Base-by-base conservation (phyloP, 2,797 vertebrate species). In the Phoebastria nigripes region DNA sequence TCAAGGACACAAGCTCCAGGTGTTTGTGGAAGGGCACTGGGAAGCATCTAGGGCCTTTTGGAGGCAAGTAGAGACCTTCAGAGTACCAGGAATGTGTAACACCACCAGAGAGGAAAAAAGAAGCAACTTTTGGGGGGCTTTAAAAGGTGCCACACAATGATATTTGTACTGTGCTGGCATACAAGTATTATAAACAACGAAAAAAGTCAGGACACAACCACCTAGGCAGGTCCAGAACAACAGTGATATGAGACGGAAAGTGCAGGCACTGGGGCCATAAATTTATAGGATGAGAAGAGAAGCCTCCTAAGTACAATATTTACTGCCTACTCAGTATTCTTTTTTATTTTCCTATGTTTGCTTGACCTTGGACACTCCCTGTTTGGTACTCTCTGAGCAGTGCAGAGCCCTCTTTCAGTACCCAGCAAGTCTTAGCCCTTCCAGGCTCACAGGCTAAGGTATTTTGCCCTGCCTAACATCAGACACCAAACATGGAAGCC, bases 311-410 rank as follows among this genome's bases (percentile, higher is more conserved):
- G 66, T 42, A 67, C 73, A 95, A 77, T 94, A 95, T 97, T 97
- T 96, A 96, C 91, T 87, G 87, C 90, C 93, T 91, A 9, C 81
- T 95, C 96, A 80, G 62, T 84, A 95, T 94, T 95, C 90, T 77
- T 95, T 93, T 93, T 87, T 77, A 84, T 90, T 93, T 89, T 77
- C 55, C 29, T 52, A 9, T 6, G 39, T 91, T 90, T 95, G 59
- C 37, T 89, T 82, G 96, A 93, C 96, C 96, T 97, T 96, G 96
- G 90, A 70, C 51, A 52, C 46, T 90, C 73, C 85, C 73, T 93
- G 63, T 35, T 92, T 90, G 89, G 44, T 56, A 94, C 93, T 96
- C 91, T 87, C 51, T 6, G 47, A 80, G 88, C 90, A 82, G 24
- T 18, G 31, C 73, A 67, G 62, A 89, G 90, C 77, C 94, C 82